These are phyloP conservation scores for Tinamus guttatus DNA, from an alignment of 2,113 vertebrate genomes.

Conservation along the genomic window DNA sequence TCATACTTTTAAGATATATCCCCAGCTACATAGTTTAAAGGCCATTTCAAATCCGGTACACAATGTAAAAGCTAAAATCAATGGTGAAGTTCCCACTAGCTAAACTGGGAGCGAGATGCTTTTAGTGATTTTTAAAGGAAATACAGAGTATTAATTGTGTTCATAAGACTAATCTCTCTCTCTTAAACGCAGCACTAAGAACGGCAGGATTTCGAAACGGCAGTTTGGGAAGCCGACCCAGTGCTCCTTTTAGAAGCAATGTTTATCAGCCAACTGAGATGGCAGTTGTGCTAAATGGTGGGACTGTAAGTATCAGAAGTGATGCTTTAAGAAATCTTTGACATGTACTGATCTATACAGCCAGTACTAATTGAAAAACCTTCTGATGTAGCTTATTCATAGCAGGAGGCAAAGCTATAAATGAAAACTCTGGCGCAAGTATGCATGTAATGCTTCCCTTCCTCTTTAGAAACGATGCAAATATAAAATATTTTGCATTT, in stretches of 20 bases:
- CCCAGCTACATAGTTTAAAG: background rate
- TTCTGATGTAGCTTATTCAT: conserved; percentile 4
- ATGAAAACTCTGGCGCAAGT: background rate
- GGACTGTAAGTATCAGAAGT: conserved; percentile 92
- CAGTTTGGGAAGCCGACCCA: conserved; percentile 87
- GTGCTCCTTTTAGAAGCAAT: conserved; percentile 95
- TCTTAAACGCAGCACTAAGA: conserved; percentile 81
- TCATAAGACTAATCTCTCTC: conserved; percentile 22
- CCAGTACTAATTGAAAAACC: background rate
- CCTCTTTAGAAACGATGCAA: background rate
- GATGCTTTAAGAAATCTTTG: conserved; percentile 36
- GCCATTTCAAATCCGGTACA: background rate
- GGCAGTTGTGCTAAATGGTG: conserved; percentile 97
- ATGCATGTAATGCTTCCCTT: conserved; percentile 59
- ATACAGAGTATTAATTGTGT: background rate
- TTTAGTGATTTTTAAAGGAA: background rate
- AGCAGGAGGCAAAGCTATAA: background rate
- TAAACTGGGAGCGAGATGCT: background rate
- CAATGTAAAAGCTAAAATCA: background rate
- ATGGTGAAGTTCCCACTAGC: background rate
- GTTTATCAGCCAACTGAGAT: conserved; percentile 99
- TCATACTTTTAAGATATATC: background rate
- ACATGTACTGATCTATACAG: background rate
- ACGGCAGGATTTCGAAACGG: conserved; percentile 90
- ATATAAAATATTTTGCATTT: background rate